A percentile compares a stretch with the other conserved stretches of the same genome.
Conservation (phyloP, 2,888 invertebrate genomes). For the Caenorhabditis plicata region DNA sequence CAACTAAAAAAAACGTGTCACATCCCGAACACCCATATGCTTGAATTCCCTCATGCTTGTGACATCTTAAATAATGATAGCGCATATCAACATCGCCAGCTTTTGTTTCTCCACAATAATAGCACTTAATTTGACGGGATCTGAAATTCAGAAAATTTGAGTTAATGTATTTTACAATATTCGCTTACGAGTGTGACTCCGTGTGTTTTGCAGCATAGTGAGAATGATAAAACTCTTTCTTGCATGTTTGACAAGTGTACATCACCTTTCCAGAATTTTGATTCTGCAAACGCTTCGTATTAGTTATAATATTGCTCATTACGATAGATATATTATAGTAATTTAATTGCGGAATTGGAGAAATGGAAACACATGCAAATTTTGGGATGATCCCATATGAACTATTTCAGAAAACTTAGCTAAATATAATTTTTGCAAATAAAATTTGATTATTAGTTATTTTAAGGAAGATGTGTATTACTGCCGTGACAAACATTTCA, state of each 20-base stretch:
- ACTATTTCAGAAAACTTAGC: too few relatives aligned
- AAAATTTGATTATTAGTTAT: too few relatives aligned
- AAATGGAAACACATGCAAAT: too few relatives aligned
- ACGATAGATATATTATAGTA: too few relatives aligned
- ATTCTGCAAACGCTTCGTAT: not conserved
- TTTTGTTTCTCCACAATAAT: slow-evolving; percentile 21
- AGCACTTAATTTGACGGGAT: slow-evolving; percentile 8
- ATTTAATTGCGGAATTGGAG: too few relatives aligned
- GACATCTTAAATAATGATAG: slow-evolving; percentile 15
- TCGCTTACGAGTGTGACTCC: slow-evolving; percentile 15
- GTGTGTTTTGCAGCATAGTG: slow-evolving; percentile 7
- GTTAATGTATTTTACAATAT: not conserved
- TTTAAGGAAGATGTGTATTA: too few relatives aligned
- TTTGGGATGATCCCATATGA: too few relatives aligned
- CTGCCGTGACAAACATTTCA: too few relatives aligned
- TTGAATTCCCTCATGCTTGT: slow-evolving; percentile 13
- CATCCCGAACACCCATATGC: slow-evolving; percentile 10
- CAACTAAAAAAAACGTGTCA: too few relatives aligned
- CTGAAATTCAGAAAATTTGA: not conserved
- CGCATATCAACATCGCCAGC: slow-evolving; percentile 14
- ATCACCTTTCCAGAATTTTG: slow-evolving; percentile 5
- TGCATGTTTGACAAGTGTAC: slow-evolving; percentile 10
- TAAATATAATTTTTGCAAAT: too few relatives aligned
- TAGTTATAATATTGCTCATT: too few relatives aligned
- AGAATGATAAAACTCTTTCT: not conserved